These are phyloP conservation scores for Oryctes rhinoceros DNA, from an alignment of 1,140 invertebrate species.

Conservation along the genomic window DNA sequence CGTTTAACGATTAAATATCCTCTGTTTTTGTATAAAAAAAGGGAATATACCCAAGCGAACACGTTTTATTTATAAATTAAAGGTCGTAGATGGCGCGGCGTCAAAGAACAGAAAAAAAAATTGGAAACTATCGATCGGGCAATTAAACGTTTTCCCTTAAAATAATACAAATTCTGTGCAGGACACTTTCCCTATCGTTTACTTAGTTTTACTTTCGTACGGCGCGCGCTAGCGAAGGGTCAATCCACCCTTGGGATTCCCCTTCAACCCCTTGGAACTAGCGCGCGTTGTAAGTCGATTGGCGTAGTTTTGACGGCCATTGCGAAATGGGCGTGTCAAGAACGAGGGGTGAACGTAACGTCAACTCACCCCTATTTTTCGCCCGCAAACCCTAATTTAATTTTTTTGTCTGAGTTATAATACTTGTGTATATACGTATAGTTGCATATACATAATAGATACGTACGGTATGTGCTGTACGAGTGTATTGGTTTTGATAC, in stretches of 20 bases:
- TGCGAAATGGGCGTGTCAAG: slow-evolving; percentile 37
- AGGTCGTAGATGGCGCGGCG: not conserved
- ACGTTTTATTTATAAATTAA: not conserved
- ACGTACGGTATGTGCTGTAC: not conserved
- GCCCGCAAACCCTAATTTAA: not conserved
- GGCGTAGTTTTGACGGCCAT: slow-evolving; percentile 36
- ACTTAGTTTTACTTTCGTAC: slow-evolving; percentile 42
- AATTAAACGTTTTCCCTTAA: slow-evolving; percentile 36
- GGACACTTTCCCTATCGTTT: slow-evolving; percentile 41
- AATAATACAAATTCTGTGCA: slow-evolving; percentile 35
- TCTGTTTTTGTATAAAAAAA: too few relatives aligned
- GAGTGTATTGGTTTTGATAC: not conserved
- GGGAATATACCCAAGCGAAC: too few relatives aligned
- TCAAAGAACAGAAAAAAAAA: slow-evolving; percentile 16
- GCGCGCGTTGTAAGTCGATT: slow-evolving; percentile 23
- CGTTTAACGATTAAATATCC: too few relatives aligned
- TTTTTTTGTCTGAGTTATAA: slow-evolving; percentile 28
- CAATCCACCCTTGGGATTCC: slow-evolving; percentile 41
- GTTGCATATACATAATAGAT: slow-evolving; percentile 22
- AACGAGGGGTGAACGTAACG: slow-evolving; percentile 40
- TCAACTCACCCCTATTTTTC: slow-evolving; percentile 37
- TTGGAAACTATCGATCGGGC: slow-evolving; percentile 36
- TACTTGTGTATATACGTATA: slow-evolving; percentile 2
- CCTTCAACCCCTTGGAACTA: slow-evolving; percentile 32
- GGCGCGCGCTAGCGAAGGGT: slow-evolving; percentile 31